Percentiles rank a stretch among this genome's conserved stretches.
Conservation (phyloP, 2,113 vertebrate species). For the Onychorhynchus coronatus region DNA sequence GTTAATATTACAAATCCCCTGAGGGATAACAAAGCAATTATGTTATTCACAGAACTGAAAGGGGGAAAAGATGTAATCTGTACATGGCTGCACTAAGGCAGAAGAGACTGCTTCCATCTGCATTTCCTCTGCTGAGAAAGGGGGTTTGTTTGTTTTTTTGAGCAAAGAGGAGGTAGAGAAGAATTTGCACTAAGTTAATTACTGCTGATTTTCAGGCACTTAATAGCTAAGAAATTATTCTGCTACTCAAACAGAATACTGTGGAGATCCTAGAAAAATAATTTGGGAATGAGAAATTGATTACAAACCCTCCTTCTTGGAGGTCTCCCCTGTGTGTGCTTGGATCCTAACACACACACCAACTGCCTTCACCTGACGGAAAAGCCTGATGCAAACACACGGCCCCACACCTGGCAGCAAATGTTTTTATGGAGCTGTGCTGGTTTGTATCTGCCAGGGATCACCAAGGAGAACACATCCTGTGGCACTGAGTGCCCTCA, state of each 20-base stretch:
- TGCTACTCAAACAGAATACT: conserved; percentile 45
- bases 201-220: conserved; percentile 44
- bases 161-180: conserved; percentile 22
- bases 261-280: conserved; percentile 44
- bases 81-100: background rate
- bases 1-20: conserved; percentile 67
- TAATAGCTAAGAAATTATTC: conserved; percentile 51
- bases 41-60: conserved; percentile 51
- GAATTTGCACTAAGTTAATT: conserved; percentile 36
- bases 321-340: background rate
- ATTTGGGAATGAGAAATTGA: conserved; percentile 27
- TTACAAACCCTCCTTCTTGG: background rate
- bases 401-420: background rate
- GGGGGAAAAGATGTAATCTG: background rate
- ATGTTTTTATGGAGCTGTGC: background rate
- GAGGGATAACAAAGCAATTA: conserved; percentile 67
- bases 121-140: background rate
- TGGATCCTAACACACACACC: background rate
- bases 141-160: conserved; percentile 2
- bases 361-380: background rate
- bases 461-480: background rate
- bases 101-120: background rate
- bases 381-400: background rate
- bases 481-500: background rate
- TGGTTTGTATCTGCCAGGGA: background rate